Evolutionary conservation across 2,113 vertebrate species (phyloP), one percentile per base, ranked within the genome.

Genomic region (Lagopus muta): DNA sequence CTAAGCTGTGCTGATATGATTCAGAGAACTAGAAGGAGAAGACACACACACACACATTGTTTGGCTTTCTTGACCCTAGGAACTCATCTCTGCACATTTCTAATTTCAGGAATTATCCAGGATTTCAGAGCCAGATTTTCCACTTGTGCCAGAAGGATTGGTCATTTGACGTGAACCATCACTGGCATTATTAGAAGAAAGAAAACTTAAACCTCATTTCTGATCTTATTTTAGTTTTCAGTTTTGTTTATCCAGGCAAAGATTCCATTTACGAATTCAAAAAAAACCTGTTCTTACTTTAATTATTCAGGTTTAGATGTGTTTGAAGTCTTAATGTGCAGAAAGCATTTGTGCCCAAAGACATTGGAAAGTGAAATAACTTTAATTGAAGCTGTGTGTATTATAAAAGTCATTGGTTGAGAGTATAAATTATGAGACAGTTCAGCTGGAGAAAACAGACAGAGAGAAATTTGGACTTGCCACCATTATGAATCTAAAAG

Each of bases 401-500:
- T n/a, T n/a, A n/a, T n/a, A n/a, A 82, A 95, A 75, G 54, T 38
- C 69, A 78, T 42, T 87, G 7, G 52, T 84, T 25, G 38, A 78
- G 12, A 73, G 8, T 79, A 71, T 73, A 85, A 94, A 88, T 82
- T 83, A 67, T 40, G 30, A 85, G 72, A 30, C 7, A 70, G 87
- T 85, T 89, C 50, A 60, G 42, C 6, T 57, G 30, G 40, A 58
- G 64, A 65, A 79, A 91, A 45, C 50, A 75, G 82, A 52, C 43
- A 90, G 78, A 10, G 62, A 81, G 88, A 82, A 85, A 87, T 43
- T 77, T 28, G 73, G 82, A 89, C 73, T 47, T 82, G 61, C 69
- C 69, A 88, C 73, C 43, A 40, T 69, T 78, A 93, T 62, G 95
- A 93, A 90, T 79, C 92, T 92, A 76, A 88, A 94, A 94, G 86